A percentile compares a stretch with the other conserved stretches of the same genome.
phyloP scores from a whole-genome alignment of 2,113 vertebrate species.

The Capreolus pygargus region DNA sequence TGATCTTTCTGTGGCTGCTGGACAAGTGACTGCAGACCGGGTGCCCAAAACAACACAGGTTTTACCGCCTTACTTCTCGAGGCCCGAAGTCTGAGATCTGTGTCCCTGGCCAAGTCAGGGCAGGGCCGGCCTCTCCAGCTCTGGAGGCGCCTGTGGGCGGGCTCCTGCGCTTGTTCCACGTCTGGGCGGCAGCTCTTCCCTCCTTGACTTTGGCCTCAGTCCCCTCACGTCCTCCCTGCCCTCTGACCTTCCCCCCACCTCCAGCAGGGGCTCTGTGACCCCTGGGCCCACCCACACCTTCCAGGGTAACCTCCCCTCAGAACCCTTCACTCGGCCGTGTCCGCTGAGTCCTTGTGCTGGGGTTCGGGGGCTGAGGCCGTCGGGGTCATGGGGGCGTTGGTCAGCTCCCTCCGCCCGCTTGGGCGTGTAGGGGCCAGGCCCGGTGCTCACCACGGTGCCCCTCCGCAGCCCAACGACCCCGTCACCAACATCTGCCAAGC shows the following conservation, averaged over 20 bases:
- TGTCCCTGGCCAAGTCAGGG: rapidly evolving
- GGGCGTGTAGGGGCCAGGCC: rapidly evolving
- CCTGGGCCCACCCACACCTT: rapidly evolving
- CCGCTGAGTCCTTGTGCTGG: rapidly evolving
- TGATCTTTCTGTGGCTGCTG: background rate
- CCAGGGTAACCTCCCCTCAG: rapidly evolving
- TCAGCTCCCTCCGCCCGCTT: rapidly evolving
- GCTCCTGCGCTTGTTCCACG: rapidly evolving
- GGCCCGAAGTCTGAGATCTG: rapidly evolving
- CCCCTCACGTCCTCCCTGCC: rapidly evolving
- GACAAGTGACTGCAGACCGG: rapidly evolving
- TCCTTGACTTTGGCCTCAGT: background rate
- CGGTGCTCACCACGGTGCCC: background rate
- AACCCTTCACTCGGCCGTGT: rapidly evolving
- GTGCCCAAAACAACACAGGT: rapidly evolving
- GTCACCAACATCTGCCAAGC: constrained; percentile 99
- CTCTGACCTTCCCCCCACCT: background rate
- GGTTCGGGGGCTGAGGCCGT: rapidly evolving
- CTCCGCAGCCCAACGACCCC: constrained; percentile 91
- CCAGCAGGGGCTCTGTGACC: no score
- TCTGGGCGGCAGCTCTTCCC: rapidly evolving
- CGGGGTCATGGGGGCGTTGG: rapidly evolving
- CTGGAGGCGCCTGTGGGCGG: rapidly evolving
- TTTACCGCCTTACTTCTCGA: rapidly evolving
- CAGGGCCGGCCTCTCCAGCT: rapidly evolving